A percentile compares a stretch with the other conserved stretches of the same genome.
These are phyloP conservation scores for Drosophila tsacasi DNA, from an alignment of 1,140 invertebrate species.

Conservation along the genomic window DNA sequence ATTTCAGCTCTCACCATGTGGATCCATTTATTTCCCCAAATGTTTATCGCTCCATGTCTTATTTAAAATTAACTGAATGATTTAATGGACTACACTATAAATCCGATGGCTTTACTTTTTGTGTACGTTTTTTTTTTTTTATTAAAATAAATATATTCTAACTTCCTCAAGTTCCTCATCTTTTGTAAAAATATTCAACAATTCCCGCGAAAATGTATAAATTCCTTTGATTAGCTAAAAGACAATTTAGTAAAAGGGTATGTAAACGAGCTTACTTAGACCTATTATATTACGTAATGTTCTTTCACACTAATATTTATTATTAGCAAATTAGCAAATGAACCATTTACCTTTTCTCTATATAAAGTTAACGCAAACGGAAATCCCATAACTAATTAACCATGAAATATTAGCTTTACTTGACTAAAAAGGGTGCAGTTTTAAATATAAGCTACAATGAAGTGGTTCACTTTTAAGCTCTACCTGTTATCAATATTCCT, in stretches of 20 bases:
- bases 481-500: neutral
- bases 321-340: neutral
- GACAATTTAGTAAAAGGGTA: too few relatives aligned
- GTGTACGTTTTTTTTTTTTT: neutral
- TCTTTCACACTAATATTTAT: neutral
- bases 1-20: conserved; percentile 58
- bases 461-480: conserved; percentile 12
- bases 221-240: too few relatives aligned
- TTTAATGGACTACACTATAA: neutral
- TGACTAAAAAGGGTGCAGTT: conserved; percentile 2
- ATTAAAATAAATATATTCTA: too few relatives aligned
- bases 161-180: too few relatives aligned
- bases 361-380: neutral
- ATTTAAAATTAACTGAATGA: neutral
- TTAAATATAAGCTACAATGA: conserved; percentile 8
- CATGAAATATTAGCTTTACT: neutral
- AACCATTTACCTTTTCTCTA: neutral
- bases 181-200: neutral
- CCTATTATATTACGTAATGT: neutral
- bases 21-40: conserved; percentile 39
- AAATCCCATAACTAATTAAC: conserved; percentile 9
- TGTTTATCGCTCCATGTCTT: conserved; percentile 45
- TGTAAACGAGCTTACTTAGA: too few relatives aligned
- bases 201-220: too few relatives aligned
- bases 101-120: neutral